These are phyloP conservation scores for Volucella inflata DNA, from an alignment of 2,888 invertebrate species.

Conservation along the genomic window DNA sequence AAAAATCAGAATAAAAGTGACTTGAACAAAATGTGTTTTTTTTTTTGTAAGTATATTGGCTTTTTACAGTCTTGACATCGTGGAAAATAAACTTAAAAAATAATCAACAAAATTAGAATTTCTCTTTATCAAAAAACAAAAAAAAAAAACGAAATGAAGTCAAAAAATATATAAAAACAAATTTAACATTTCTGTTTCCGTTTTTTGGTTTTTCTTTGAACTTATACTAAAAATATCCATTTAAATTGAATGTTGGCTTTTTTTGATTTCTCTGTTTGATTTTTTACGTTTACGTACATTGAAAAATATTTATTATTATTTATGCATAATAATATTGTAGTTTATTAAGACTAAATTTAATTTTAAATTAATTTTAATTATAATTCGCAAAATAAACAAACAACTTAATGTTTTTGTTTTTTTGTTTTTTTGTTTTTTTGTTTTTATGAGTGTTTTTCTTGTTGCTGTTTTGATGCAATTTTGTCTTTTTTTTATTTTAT, in stretches of 20 bases:
- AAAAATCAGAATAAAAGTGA: constrained; percentile 6
- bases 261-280: constrained; percentile 60
- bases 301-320: constrained; percentile 61
- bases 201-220: constrained; percentile 66
- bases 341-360: constrained; percentile 62
- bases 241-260: constrained; percentile 61
- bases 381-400: constrained; percentile 71
- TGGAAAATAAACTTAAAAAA: constrained; percentile 25
- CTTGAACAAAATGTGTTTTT: background rate
- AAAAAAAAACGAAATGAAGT: constrained; percentile 29
- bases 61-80: constrained; percentile 60
- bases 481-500: constrained; percentile 50
- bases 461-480: constrained; percentile 26
- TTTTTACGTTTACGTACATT: constrained; percentile 65
- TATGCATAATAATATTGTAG: constrained; percentile 61
- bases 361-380: constrained; percentile 61
- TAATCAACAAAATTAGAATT: constrained; percentile 45
- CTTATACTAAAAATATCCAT: constrained; percentile 76
- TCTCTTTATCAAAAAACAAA: constrained; percentile 35
- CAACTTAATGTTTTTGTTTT: constrained; percentile 72
- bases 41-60: constrained; percentile 9
- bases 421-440: background rate
- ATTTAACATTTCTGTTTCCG: too few species aligned
- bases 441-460: constrained; percentile 21
- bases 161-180: constrained; percentile 20